These are phyloP conservation scores for Phalacrocorax carbo DNA, from an alignment of 2,113 vertebrate species.

Conservation along the genomic window DNA sequence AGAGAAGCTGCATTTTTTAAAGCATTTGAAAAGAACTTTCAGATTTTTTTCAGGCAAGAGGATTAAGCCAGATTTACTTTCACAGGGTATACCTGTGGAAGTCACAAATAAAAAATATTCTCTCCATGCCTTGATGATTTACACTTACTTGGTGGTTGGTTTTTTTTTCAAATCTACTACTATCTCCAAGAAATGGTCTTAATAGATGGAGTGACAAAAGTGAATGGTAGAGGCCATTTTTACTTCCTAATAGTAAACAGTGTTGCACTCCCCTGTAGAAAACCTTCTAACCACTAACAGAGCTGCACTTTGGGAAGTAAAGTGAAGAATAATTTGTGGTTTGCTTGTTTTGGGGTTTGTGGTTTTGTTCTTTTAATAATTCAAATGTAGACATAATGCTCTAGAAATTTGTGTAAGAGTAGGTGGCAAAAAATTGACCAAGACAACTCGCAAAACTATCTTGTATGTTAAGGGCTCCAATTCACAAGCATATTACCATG, in stretches of 20 bases:
- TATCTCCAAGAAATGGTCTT: neutral
- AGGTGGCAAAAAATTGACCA: neutral
- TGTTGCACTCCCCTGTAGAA: neutral
- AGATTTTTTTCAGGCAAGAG: slow-evolving; percentile 15
- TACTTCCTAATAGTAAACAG: neutral
- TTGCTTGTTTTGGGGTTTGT: neutral
- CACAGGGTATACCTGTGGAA: neutral
- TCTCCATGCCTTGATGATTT: neutral
- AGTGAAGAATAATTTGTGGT: neutral
- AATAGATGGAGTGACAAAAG: neutral
- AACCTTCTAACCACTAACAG: neutral
- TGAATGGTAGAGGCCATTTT: neutral
- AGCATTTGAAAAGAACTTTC: neutral
- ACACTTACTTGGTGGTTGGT: neutral
- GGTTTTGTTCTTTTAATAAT: neutral
- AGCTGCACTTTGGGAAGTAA: neutral
- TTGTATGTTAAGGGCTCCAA: neutral
- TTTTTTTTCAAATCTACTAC: neutral
- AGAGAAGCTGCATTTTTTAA: slow-evolving; percentile 12
- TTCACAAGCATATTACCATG: neutral
- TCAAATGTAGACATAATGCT: neutral
- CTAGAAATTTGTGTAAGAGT: neutral
- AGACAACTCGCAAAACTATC: neutral
- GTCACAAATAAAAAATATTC: neutral
- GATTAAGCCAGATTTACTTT: slow-evolving; percentile 35